Conservation (phyloP, 2,113 vertebrate genomes). For the Rhombomys opimus region DNA sequence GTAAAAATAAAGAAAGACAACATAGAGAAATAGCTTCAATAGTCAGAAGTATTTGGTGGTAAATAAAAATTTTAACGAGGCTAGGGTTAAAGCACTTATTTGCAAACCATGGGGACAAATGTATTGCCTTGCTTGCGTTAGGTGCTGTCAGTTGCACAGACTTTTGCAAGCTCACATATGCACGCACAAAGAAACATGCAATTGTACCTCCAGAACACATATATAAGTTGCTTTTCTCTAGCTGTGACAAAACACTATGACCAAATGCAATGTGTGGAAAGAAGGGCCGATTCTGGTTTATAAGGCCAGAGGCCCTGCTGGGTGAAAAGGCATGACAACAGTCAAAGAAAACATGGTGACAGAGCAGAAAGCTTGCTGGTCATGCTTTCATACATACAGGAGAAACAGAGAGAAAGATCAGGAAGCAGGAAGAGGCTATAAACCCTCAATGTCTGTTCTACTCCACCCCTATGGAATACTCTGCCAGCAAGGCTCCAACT, state of each 20-base stretch:
- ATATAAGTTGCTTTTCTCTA: neutral
- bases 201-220: neutral
- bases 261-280: neutral
- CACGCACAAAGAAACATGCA: too few relatives aligned
- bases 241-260: neutral
- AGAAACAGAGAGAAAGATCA: neutral
- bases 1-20: neutral
- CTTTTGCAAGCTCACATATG: rapidly evolving
- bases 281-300: neutral
- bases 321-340: neutral
- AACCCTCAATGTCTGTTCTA: neutral
- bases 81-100: neutral
- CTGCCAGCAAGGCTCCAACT: too few relatives aligned
- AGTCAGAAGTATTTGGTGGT: neutral
- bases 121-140: neutral
- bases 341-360: neutral
- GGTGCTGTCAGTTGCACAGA: neutral
- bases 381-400: too few relatives aligned
- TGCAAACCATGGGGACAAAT: neutral
- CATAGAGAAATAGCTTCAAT: neutral
- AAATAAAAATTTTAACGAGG: neutral
- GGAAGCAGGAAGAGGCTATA: neutral
- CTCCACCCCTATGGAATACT: neutral
- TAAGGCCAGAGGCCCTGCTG: neutral
- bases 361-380: neutral